phyloP scores from a whole-genome alignment of 2,113 vertebrate genomes.

The Sturnus vulgaris region DNA sequence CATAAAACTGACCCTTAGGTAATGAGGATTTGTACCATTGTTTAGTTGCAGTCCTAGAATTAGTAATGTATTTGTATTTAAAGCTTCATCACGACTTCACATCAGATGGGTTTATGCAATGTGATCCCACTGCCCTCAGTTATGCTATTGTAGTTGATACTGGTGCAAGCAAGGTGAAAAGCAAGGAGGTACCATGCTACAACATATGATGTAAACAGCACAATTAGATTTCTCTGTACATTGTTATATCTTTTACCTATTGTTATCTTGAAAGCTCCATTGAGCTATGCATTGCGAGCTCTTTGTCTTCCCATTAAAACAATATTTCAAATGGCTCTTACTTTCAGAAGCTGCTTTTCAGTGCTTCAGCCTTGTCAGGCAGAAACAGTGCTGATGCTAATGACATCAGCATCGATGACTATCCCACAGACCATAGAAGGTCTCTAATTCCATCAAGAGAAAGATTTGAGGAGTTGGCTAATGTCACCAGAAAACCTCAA shows the following conservation, averaged over 20 bases:
- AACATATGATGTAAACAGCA: background rate
- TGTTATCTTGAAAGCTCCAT: background rate
- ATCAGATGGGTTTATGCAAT: background rate
- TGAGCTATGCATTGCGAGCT: background rate
- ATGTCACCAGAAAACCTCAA: constrained; percentile 47
- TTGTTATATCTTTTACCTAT: background rate
- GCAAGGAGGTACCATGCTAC: background rate
- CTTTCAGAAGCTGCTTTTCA: constrained; percentile 43
- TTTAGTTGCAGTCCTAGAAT: background rate
- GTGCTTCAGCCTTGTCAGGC: background rate
- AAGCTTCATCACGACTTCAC: background rate
- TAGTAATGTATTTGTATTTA: background rate
- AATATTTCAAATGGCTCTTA: constrained; percentile 13
- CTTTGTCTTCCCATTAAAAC: background rate
- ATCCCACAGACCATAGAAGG: constrained; percentile 40
- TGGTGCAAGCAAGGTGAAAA: background rate
- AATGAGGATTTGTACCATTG: background rate
- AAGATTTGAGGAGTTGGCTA: constrained; percentile 45
- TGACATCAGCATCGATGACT: constrained; percentile 47
- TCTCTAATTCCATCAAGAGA: constrained; percentile 57
- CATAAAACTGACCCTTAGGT: background rate
- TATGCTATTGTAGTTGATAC: background rate
- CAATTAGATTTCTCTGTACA: background rate
- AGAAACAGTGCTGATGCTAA: constrained; percentile 3
- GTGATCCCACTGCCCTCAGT: background rate